These are phyloP conservation scores for Linepithema humile DNA, from an alignment of 1,140 invertebrate genomes.

Conservation along the genomic window DNA sequence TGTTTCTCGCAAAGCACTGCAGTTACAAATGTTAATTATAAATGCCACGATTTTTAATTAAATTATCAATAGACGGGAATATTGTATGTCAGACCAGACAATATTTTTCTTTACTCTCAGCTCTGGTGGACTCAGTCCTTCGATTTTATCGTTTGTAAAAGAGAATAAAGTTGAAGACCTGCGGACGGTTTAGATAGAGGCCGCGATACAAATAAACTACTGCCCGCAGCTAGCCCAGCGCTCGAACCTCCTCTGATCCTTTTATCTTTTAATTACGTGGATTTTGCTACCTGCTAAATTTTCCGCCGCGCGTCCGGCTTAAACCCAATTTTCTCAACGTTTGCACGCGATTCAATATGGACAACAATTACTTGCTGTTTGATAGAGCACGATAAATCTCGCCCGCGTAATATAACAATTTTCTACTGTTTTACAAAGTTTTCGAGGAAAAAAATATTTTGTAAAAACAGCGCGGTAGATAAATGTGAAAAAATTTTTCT, in stretches of 20 bases:
- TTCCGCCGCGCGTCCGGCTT: neutral
- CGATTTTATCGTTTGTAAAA: constrained; percentile 2
- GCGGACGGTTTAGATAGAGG: constrained; percentile 19
- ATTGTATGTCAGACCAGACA: neutral
- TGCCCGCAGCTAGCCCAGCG: constrained; percentile 12
- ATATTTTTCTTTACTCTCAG: neutral
- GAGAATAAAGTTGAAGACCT: neutral
- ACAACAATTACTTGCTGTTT: neutral
- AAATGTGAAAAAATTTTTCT: neutral
- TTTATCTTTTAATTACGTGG: constrained; percentile 55
- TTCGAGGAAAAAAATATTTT: neutral
- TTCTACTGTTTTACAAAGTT: neutral
- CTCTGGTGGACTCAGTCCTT: neutral
- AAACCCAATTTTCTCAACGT: constrained; percentile 17
- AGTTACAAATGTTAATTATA: neutral
- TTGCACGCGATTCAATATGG: constrained; percentile 17
- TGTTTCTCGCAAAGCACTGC: neutral
- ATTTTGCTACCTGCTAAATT: constrained; percentile 45
- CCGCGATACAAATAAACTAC: constrained; percentile 52
- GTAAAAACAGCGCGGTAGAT: neutral
- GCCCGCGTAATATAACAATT: neutral
- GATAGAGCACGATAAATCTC: neutral
- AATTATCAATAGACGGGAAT: neutral
- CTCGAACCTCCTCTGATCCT: constrained; percentile 11
- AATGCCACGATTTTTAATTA: neutral